Conservation (phyloP, 2,113 vertebrate genomes). For the Saccopteryx bilineata region DNA sequence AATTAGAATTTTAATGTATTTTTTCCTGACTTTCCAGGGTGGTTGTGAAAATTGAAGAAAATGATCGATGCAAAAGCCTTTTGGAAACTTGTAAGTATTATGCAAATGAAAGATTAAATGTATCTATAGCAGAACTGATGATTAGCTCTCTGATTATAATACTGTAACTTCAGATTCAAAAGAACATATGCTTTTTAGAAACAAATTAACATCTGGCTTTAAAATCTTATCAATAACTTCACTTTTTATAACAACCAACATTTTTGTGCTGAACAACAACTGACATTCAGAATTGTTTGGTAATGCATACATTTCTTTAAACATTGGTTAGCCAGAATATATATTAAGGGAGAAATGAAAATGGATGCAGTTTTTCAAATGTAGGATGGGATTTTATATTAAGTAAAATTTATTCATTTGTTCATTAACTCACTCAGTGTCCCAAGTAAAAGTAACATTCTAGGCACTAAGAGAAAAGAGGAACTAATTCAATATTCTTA, state of each 20-base stretch:
- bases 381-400: neutral
- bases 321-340: neutral
- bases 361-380: neutral
- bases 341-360: neutral
- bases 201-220: slow-evolving; percentile 27
- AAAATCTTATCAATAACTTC: neutral
- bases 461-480: neutral
- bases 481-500: neutral
- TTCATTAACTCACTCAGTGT: neutral
- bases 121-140: neutral
- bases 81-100: neutral
- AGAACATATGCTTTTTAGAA: slow-evolving; percentile 20
- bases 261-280: neutral
- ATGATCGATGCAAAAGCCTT: neutral
- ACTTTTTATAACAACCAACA: neutral
- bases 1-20: neutral
- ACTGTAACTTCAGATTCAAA: neutral
- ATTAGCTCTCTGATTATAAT: neutral
- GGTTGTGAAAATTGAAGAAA: neutral
- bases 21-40: neutral
- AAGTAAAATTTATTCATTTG: neutral
- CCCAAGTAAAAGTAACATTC: neutral
- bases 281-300: neutral
- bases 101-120: neutral
- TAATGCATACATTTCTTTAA: neutral